Percentiles rank a stretch among this genome's conserved stretches.
Conservation (phyloP, 2,888 invertebrate genomes). For the Caenorhabditis sinica region DNA sequence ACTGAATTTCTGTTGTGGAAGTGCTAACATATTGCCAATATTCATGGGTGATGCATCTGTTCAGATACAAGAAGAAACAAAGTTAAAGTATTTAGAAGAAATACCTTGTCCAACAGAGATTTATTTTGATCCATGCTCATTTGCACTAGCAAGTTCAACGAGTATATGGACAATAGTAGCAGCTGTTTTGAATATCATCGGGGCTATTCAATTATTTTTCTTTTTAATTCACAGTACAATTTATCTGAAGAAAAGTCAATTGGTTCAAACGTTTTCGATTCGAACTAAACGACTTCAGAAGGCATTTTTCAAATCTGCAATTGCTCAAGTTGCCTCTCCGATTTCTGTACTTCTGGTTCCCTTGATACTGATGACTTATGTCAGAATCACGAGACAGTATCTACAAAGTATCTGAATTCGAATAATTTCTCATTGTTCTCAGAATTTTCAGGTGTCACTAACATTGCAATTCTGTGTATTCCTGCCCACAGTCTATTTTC, state of each 20-base stretch:
- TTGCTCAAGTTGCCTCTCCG: conserved; percentile 38
- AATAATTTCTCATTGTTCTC: not conserved
- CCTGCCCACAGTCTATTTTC: conserved; percentile 22
- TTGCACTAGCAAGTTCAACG: not conserved
- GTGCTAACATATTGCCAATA: not conserved
- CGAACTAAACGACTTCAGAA: conserved; percentile 33
- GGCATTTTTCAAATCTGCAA: conserved; percentile 25
- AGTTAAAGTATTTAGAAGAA: conserved; percentile 3
- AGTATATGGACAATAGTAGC: not conserved
- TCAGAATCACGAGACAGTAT: conserved; percentile 17
- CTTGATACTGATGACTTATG: conserved; percentile 11
- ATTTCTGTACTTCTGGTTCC: conserved; percentile 18
- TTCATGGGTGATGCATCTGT: not conserved
- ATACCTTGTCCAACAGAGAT: conserved; percentile 10
- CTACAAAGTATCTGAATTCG: not conserved
- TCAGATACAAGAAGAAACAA: not conserved
- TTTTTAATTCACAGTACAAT: conserved; percentile 11
- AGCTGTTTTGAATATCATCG: conserved; percentile 8
- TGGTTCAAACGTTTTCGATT: conserved; percentile 15
- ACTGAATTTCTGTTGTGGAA: conserved; percentile 16
- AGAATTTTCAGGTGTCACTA: conserved; percentile 28
- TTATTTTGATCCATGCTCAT: conserved; percentile 14
- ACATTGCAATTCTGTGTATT: conserved; percentile 18
- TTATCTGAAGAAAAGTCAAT: conserved; percentile 5
- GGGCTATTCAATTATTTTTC: not conserved